Evolutionary conservation across 2,797 vertebrate species (phyloP), one percentile per base, ranked within the genome.

Genomic region (Anabas testudineus): DNA sequence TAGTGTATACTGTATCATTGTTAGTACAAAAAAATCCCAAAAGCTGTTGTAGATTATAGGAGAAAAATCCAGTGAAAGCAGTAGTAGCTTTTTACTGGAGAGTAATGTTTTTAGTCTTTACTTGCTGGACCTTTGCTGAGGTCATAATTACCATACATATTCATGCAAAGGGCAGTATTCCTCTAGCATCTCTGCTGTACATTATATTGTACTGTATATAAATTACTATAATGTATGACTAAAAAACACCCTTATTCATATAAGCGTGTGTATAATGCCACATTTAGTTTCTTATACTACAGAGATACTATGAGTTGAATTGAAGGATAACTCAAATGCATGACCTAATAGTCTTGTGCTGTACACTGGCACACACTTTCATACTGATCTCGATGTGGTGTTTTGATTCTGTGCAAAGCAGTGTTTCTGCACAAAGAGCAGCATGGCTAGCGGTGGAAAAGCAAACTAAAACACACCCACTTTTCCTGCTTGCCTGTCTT

Each of bases 71-170:
- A 71, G n/a, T 0, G 0, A 32, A 22, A 30, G 21, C 53, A 63
- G 45, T 26, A 21, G 9, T 18, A 36, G 34, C 39, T 48, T 63
- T 49, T 58, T 59, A 55, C 60, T 67, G 18, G 47, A 47, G 57
- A 66, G 39, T 65, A 58, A 69, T 88, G 82, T 71, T 84, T 82
- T 81, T 84, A 78, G n/a, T n/a, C n/a, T 87, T 66, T 73, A 28
- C 41, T 67, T 46, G 74, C 24, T 67, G 41, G 58, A 71, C 64
- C 56, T 30, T 13, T 46, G 65, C 62, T 72, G 18, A 61, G 78
- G 78, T 84, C 71, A 49, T 59, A 68, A 87, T 91, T 87, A 82
- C 45, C 74, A 72, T 81, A 72, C 43, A 28, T 65, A 73, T 85
- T 89, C 70, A 87, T 76, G 63, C 57, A 83, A 81, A 81, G 73